Evolutionary conservation across 2,888 invertebrate genomes (phyloP).

Genomic region (Lymantria monacha): DNA sequence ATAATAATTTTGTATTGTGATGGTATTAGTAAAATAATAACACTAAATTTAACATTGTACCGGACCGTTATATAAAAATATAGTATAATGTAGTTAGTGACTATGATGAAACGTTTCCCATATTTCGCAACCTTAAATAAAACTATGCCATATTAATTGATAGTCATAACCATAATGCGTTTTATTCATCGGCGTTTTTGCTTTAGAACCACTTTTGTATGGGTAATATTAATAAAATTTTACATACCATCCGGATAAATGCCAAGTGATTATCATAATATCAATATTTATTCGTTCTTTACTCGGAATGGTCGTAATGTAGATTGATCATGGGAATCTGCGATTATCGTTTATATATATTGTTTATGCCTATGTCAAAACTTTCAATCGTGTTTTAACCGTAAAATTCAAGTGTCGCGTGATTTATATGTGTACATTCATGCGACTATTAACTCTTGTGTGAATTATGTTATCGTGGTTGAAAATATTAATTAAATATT

Average conservation of each 20-base stretch:
- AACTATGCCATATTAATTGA: constrained; percentile 40
- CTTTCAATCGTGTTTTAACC: no score
- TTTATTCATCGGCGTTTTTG: constrained; percentile 30
- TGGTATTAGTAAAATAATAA: constrained; percentile 49
- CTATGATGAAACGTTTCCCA: constrained; percentile 40
- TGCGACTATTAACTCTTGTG: no score
- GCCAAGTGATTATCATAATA: constrained; percentile 1
- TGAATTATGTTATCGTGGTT: no score
- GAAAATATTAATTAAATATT: no score
- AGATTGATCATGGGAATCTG: no score
- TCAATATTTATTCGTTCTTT: neutral
- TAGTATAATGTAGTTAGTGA: constrained; percentile 30
- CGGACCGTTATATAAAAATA: constrained; percentile 30
- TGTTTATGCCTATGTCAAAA: no score
- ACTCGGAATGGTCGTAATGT: no score
- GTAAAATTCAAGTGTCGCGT: no score
- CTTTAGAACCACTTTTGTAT: constrained; percentile 19
- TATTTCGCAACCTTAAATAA: constrained; percentile 46
- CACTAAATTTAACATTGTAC: constrained; percentile 34
- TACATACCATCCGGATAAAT: neutral
- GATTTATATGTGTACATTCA: no score
- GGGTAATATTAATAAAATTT: constrained; percentile 1
- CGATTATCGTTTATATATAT: no score
- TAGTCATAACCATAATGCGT: constrained; percentile 22
- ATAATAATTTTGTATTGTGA: constrained; percentile 32